Evolutionary conservation across 2,797 vertebrate genomes (phyloP).

Genomic region (Argentina silus): DNA sequence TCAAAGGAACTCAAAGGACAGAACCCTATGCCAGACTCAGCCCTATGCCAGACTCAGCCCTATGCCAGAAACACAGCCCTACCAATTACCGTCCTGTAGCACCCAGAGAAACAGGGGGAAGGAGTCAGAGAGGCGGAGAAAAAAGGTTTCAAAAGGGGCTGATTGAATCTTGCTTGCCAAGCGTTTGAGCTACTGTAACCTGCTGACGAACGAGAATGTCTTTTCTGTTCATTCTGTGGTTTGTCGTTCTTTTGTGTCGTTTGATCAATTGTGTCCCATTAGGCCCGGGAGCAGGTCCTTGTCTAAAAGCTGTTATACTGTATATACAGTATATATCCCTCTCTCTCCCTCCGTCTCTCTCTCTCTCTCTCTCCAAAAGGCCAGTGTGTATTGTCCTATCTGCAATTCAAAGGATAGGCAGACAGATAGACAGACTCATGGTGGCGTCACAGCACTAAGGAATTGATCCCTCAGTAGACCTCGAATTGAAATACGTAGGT

Average conservation of each 20-base stretch:
- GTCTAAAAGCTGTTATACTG: conserved; percentile 30
- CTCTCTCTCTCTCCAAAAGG: neutral
- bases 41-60: no score
- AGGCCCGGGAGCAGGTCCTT: conserved; percentile 44
- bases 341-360: neutral
- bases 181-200: conserved; percentile 53
- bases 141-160: conserved; percentile 45
- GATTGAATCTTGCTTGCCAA: conserved; percentile 66
- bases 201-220: conserved; percentile 63
- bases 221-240: conserved; percentile 46
- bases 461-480: conserved; percentile 34
- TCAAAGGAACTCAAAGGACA: no score
- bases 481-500: neutral
- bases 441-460: neutral
- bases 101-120: neutral
- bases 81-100: no score
- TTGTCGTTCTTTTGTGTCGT: conserved; percentile 51
- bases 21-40: no score
- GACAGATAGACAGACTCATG: conserved; percentile 25
- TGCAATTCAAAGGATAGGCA: neutral
- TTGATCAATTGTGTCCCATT: conserved; percentile 50
- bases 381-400: neutral
- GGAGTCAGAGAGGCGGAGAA: conserved; percentile 10
- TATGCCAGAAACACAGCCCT: no score
- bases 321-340: neutral